These are phyloP conservation scores for Drosophila albomicans DNA, from an alignment of 1,140 invertebrate genomes.

Conservation along the genomic window DNA sequence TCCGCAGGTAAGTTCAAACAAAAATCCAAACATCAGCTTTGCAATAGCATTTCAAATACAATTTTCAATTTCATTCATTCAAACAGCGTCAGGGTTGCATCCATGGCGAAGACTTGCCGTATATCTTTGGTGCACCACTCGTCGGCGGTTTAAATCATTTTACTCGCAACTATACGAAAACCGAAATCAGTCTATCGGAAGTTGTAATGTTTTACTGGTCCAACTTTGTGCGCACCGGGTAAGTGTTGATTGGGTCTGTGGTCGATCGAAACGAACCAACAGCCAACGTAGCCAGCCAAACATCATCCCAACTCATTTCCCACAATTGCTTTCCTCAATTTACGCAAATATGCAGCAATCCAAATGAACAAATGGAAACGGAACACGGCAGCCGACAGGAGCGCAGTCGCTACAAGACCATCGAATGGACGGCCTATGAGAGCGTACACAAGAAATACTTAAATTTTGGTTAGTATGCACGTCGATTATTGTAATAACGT, in stretches of 20 bases:
- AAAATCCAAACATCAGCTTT: background rate
- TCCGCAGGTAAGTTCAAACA: constrained; percentile 89
- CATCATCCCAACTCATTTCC: background rate
- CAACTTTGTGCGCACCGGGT: constrained; percentile 99
- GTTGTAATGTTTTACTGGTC: constrained; percentile 97
- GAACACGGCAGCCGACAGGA: constrained; percentile 90
- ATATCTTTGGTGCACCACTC: constrained; percentile 93
- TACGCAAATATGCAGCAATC: constrained; percentile 88
- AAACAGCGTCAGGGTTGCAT: constrained; percentile 93
- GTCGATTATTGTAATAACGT: background rate
- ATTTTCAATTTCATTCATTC: constrained; percentile 11
- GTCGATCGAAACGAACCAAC: background rate
- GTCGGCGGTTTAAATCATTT: constrained; percentile 94
- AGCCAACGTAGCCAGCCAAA: background rate
- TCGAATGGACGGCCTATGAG: constrained; percentile 96
- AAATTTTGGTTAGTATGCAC: constrained; percentile 89
- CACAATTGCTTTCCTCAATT: constrained; percentile 3
- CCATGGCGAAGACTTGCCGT: constrained; percentile 96
- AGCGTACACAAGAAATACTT: constrained; percentile 96
- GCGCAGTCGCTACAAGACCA: constrained; percentile 91
- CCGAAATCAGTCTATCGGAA: constrained; percentile 95
- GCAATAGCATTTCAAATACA: constrained; percentile 7
- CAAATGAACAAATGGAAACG: constrained; percentile 92
- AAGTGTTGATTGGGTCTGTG: constrained; percentile 79
- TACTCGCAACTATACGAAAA: constrained; percentile 94